Evolutionary conservation across 1,140 invertebrate genomes (phyloP).

Genomic region (Papilio machaon): DNA sequence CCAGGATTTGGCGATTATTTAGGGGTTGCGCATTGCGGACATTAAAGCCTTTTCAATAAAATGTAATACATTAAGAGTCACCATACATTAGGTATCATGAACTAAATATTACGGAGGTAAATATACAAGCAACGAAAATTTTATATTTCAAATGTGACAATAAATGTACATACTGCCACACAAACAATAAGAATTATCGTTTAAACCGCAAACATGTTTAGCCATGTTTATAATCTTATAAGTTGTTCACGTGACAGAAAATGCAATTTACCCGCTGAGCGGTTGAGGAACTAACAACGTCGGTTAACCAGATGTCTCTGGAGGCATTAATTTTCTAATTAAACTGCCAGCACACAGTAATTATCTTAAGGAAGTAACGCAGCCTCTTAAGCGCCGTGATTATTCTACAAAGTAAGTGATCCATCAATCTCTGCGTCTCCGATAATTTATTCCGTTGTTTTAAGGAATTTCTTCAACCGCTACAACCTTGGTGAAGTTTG

Average conservation of each 20-base stretch:
- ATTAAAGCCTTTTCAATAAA: background rate
- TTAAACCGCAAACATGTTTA: background rate
- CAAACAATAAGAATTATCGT: background rate
- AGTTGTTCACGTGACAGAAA: background rate
- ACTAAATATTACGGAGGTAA: background rate
- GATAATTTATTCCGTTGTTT: constrained; percentile 30
- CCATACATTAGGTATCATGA: background rate
- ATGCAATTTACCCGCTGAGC: constrained; percentile 36
- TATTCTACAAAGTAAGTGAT: constrained; percentile 13
- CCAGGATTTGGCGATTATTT: background rate
- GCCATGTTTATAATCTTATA: background rate
- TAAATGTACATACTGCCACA: background rate
- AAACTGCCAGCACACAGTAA: constrained; percentile 31
- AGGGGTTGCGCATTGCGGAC: background rate
- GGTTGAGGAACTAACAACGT: constrained; percentile 14
- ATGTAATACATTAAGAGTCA: background rate
- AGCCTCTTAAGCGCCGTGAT: constrained; percentile 7
- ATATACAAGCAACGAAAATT: background rate
- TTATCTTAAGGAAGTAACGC: constrained; percentile 29
- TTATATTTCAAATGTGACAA: background rate
- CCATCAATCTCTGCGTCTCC: constrained; percentile 22
- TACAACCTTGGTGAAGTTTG: background rate
- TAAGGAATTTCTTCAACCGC: constrained; percentile 26
- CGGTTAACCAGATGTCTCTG: constrained; percentile 35
- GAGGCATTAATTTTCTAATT: constrained; percentile 40